phyloP scores from a whole-genome alignment of 2,113 vertebrate species.

The Vulpes vulpes region DNA sequence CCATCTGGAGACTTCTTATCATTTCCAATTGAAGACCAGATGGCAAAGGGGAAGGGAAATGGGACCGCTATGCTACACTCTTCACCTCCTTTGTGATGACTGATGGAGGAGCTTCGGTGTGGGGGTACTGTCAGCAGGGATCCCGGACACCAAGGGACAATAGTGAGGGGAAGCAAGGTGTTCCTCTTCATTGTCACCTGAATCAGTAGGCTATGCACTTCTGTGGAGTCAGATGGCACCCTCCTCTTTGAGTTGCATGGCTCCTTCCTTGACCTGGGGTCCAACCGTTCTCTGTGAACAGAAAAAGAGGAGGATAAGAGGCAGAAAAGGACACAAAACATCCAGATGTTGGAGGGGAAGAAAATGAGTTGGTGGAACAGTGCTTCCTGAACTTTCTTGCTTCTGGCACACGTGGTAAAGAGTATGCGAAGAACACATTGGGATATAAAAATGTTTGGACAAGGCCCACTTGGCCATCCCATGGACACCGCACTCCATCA shows the following conservation, averaged over 20 bases:
- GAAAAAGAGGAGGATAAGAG: not conserved
- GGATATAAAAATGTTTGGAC: too few species aligned
- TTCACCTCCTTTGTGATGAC: fast-evolving
- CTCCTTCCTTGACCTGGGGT: not conserved
- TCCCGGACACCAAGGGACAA: not conserved
- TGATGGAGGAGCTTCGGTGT: not conserved
- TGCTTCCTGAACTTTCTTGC: not conserved
- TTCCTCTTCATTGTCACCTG: not conserved
- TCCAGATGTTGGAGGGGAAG: not conserved
- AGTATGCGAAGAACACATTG: fast-evolving
- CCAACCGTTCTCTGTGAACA: not conserved
- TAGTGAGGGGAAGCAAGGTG: fast-evolving
- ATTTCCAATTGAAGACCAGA: not conserved
- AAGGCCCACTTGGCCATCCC: too few species aligned
- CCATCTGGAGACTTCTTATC: not conserved
- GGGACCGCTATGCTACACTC: fast-evolving
- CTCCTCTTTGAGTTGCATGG: fast-evolving
- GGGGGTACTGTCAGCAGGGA: fast-evolving
- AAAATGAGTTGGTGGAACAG: not conserved
- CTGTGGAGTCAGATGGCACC: fast-evolving
- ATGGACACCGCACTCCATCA: fast-evolving
- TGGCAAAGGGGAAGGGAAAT: fast-evolving
- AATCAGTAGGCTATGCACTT: not conserved
- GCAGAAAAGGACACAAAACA: not conserved
- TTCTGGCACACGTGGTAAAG: not conserved